These are phyloP conservation scores for Dicroscelio sp. DNA, from an alignment of 2,888 invertebrate genomes.

Conservation along the genomic window DNA sequence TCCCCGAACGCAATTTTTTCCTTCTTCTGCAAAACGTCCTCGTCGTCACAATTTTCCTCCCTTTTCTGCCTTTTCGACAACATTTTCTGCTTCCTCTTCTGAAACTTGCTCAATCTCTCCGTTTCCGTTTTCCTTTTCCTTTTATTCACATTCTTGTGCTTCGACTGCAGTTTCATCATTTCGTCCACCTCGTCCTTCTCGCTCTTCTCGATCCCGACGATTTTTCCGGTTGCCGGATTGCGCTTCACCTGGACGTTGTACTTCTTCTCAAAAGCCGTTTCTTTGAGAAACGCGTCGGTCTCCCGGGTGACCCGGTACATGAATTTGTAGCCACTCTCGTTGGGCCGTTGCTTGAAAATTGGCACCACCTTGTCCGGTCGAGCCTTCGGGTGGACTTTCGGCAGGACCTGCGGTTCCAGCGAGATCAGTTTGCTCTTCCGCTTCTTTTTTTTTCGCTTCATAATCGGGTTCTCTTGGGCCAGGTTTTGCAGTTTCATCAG, in stretches of 20 bases:
- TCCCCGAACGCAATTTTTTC: constrained; percentile 96
- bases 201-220: constrained; percentile 91
- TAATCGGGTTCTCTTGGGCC: constrained; percentile 91
- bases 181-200: constrained; percentile 92
- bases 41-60: constrained; percentile 91
- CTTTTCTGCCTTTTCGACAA: constrained; percentile 91
- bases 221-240: constrained; percentile 92
- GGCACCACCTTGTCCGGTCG: constrained; percentile 92
- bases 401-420: constrained; percentile 83
- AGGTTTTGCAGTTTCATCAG: constrained; percentile 93
- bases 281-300: constrained; percentile 93
- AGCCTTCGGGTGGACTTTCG: constrained; percentile 86
- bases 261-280: constrained; percentile 93
- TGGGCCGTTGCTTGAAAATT: constrained; percentile 92
- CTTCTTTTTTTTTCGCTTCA: constrained; percentile 90
- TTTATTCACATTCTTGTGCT: constrained; percentile 90
- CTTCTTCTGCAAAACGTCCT: constrained; percentile 91
- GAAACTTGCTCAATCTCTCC: constrained; percentile 92
- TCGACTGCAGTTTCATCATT: constrained; percentile 91
- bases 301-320: constrained; percentile 93
- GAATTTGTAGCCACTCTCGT: constrained; percentile 93
- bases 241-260: constrained; percentile 93
- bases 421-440: constrained; percentile 89
- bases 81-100: constrained; percentile 92
- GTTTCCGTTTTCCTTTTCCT: constrained; percentile 76